Evolutionary conservation across 1,140 invertebrate species (phyloP).

Genomic region (Diorhabda elongata): DNA sequence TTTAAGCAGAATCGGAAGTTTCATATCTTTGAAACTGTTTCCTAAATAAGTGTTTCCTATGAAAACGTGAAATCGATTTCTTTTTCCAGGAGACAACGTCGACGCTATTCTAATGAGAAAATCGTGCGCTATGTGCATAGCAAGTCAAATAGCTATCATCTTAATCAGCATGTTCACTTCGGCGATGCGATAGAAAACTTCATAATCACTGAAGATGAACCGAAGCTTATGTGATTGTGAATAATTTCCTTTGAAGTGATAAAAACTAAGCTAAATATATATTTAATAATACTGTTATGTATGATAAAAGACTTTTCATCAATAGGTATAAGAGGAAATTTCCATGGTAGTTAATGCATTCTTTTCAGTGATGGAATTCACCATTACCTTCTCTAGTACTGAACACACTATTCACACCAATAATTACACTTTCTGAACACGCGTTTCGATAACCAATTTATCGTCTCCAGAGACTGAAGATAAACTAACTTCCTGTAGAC

Average conservation of each 20-base stretch:
- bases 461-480: too few species aligned
- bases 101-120: constrained; percentile 46
- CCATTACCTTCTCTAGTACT: too few species aligned
- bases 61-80: constrained; percentile 14
- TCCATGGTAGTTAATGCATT: too few species aligned
- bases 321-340: not conserved
- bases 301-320: constrained; percentile 3
- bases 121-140: constrained; percentile 44
- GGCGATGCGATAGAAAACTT: constrained; percentile 22
- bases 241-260: constrained; percentile 11
- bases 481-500: too few species aligned
- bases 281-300: not conserved
- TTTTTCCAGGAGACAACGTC: constrained; percentile 43
- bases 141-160: constrained; percentile 42
- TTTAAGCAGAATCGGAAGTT: too few species aligned
- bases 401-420: too few species aligned
- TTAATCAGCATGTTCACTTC: constrained; percentile 29
- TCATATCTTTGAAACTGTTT: too few species aligned
- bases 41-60: not conserved
- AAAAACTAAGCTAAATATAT: not conserved
- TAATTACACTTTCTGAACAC: too few species aligned
- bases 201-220: not conserved
- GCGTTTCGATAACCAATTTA: too few species aligned
- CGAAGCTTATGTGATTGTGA: constrained; percentile 10
- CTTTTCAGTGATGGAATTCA: too few species aligned